Base-by-base conservation (phyloP, 23 tunicate species). In the Aplidium turbinatum region DNA sequence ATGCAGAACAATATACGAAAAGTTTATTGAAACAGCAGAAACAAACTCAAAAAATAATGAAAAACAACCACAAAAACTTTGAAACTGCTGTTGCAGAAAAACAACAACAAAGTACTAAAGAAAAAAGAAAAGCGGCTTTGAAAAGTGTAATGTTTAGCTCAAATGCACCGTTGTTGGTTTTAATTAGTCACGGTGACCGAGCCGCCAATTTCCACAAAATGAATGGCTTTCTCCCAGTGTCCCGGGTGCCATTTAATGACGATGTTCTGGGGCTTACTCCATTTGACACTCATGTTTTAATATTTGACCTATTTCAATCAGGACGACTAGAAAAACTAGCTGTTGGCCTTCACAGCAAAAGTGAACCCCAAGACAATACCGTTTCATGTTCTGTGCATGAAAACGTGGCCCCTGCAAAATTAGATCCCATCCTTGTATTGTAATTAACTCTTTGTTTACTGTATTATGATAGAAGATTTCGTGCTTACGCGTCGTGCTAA, bases 141-240 rank as follows among this genome's bases (percentile, higher is more conserved):
- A 22, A 18, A 7, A 22, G 7, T 24, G 20, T 22, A n/a, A 56
- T 56, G 63, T 7, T 7, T 9, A 56, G 9, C 21, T 4, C 58
- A 33, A 21, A 61, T n/a, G 42, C 57, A 4, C 81, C 81, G 2
- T 24, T 76, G 7, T 72, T 62, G 28, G 33, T 76, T 3, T 27
- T 46, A 11, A 45, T 61, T 3, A 58, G 71, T 28, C 81, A 76
- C 36, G 19, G 81, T 56, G 57, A 76, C 18, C 26, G 81, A 29
- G 56, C 81, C 7, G 81, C 52, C 21, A 27, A 58, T 24, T 76
- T 76, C 25, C 81, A 76, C 57, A 26, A 25, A 36, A 25, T n/a
- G 19, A 76, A 76, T 31, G 81, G 81, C 18, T 76, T 76, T 23
- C 34, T 25, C 3, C 21, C 54, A 7, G 36, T 58, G 22, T 13